A percentile compares a stretch with the other conserved stretches of the same genome.
These are phyloP conservation scores for Eurosta solidaginis DNA, from an alignment of 1,140 invertebrate genomes.

Conservation along the genomic window DNA sequence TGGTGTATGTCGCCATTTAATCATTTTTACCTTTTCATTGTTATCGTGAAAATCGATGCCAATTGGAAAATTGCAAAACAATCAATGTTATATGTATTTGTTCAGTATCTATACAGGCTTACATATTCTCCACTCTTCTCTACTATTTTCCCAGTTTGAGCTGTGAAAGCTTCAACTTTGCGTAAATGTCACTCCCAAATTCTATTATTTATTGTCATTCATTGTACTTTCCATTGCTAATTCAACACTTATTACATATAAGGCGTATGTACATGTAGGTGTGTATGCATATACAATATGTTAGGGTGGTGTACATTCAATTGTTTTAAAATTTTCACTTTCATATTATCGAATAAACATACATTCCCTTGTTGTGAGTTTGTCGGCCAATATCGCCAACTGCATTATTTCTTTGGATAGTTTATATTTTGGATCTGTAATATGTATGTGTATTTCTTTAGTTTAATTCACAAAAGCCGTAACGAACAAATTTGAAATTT, in stretches of 20 bases:
- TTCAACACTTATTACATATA: neutral
- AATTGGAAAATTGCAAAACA: neutral
- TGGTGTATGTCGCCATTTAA: neutral
- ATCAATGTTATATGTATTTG: neutral
- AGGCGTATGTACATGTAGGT: neutral
- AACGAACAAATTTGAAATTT: too few species aligned
- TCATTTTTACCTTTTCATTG: neutral
- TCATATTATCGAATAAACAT: neutral
- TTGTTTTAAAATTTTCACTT: neutral
- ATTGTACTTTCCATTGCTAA: neutral
- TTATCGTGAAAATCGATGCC: neutral
- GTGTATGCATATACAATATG: too few species aligned
- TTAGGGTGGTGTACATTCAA: too few species aligned
- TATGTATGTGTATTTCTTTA: too few species aligned
- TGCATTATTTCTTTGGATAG: too few species aligned
- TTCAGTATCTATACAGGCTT: too few species aligned
- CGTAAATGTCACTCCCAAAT: neutral
- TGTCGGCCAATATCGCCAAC: too few species aligned
- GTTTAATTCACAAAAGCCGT: too few species aligned
- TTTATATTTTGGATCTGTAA: too few species aligned
- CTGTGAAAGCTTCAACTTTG: neutral
- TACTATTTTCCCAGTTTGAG: neutral
- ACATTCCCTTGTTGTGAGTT: too few species aligned
- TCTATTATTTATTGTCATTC: neutral
- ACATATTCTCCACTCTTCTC: neutral